phyloP scores from a whole-genome alignment of 2,797 vertebrate species.

The Scyliorhinus canicula region DNA sequence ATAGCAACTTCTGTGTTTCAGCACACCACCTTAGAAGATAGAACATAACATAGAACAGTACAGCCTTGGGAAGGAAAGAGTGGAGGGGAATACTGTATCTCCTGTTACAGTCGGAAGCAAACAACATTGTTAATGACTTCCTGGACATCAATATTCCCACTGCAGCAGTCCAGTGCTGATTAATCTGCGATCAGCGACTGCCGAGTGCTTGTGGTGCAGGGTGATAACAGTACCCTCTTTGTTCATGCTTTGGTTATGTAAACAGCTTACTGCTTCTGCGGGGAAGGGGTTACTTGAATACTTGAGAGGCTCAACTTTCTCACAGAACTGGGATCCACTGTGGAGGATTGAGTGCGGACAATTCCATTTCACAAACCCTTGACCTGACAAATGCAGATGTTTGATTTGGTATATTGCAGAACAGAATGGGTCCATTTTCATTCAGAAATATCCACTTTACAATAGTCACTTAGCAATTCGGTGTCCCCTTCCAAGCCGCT shows the following conservation, averaged over 20 bases:
- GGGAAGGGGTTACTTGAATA: background rate
- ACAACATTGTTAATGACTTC: background rate
- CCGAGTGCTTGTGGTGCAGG: background rate
- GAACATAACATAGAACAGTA: no score
- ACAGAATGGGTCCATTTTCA: background rate
- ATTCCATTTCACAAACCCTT: background rate
- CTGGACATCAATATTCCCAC: constrained; percentile 10
- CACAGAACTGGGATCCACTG: background rate
- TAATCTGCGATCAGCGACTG: background rate
- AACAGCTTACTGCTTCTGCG: background rate
- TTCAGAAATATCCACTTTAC: background rate
- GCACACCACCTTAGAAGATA: background rate
- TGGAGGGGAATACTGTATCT: background rate
- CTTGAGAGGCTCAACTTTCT: background rate
- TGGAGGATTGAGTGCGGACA: background rate
- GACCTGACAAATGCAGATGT: background rate
- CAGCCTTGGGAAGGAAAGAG: background rate
- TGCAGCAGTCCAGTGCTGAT: background rate
- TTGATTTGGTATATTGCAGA: background rate
- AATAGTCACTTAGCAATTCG: background rate
- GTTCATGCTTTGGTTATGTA: constrained; percentile 7
- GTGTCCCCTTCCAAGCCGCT: background rate
- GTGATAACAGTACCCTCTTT: constrained; percentile 4
- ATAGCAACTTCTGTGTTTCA: background rate
- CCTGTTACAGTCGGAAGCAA: background rate